phyloP scores from a whole-genome alignment of 2,113 vertebrate species.

The Zeus faber region DNA sequence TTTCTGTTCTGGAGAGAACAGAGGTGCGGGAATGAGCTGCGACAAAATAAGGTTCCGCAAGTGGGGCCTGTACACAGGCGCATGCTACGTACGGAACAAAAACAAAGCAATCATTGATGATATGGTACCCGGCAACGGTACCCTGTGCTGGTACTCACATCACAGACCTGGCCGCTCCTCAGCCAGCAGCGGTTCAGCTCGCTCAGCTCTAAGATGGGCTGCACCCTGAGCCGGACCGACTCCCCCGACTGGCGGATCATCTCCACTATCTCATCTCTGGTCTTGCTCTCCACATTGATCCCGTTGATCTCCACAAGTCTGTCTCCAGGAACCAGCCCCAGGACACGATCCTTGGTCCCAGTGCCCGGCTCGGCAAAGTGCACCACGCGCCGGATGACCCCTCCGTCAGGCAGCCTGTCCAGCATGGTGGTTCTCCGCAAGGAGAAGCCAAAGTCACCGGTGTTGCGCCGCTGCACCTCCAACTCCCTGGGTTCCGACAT shows the following conservation, averaged over 20 bases:
- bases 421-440: conserved; percentile 90
- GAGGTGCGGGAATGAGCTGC: no score
- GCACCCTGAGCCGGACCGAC: conserved; percentile 88
- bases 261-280: conserved; percentile 95
- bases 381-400: conserved; percentile 82
- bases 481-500: conserved; percentile 80
- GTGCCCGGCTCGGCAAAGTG: conserved; percentile 94
- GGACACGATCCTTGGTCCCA: conserved; percentile 82
- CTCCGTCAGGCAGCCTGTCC: conserved; percentile 83
- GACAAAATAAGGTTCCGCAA: no score
- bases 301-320: conserved; percentile 94
- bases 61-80: no score
- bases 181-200: conserved; percentile 93
- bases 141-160: conserved; percentile 87
- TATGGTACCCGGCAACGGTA: no score
- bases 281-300: conserved; percentile 88
- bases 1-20: no score
- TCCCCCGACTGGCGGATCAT: conserved; percentile 97
- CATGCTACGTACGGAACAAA: no score
- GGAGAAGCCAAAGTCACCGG: conserved; percentile 95
- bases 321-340: conserved; percentile 93
- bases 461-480: conserved; percentile 87
- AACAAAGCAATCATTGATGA: no score
- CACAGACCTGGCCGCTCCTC: conserved; percentile 72
- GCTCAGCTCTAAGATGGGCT: conserved; percentile 92